Evolutionary conservation across 2,888 invertebrate species (phyloP), one percentile per base, ranked within the genome.

Genomic region (Celastrina argiolus): DNA sequence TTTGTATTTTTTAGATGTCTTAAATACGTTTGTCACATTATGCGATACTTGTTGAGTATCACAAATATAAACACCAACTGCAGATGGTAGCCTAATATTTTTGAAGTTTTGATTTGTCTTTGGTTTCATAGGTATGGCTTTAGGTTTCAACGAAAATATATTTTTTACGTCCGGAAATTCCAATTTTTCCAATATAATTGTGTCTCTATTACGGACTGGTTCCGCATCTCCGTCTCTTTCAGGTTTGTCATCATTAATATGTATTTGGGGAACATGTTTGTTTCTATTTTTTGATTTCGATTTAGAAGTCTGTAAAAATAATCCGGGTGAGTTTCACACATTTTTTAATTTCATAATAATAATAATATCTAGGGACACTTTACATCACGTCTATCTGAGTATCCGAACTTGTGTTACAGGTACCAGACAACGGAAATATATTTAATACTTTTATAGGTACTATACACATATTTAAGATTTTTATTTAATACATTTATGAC

Each of bases 21-120:
- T 64, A 67, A 66, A 31, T 67, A 26, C 22, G 67, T 73, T 70
- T 67, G 59, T 42, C 65, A 70, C 61, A 65, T 74, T 74, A 36
- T 71, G 73, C 28, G 72, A 65, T 36, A 75, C 71, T 68, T 77
- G 82, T 69, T 78, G 77, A 45, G 75, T 69, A 28, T 75, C 76
- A 71, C 82, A 87, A 56, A 90, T 72, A 73, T 90, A 90, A 67
- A 88, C 67, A 70, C 88, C 88, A 1, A 88, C 83, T 58, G 88
- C 81, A 73, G 79, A 87, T 3, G 81, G 73, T 63, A 82, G 81
- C 31, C 68, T 70, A 18, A 66, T 65, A 67, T 72, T 78, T 65
- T 72, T 74, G 28, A 71, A 69, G 7, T 64, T 2, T 70, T 70
- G 73, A n/a, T 67, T 69, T 16, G 67, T 31, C 41, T 63, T 36